phyloP scores from a whole-genome alignment of 1,140 invertebrate species.

The Psix sp. region DNA sequence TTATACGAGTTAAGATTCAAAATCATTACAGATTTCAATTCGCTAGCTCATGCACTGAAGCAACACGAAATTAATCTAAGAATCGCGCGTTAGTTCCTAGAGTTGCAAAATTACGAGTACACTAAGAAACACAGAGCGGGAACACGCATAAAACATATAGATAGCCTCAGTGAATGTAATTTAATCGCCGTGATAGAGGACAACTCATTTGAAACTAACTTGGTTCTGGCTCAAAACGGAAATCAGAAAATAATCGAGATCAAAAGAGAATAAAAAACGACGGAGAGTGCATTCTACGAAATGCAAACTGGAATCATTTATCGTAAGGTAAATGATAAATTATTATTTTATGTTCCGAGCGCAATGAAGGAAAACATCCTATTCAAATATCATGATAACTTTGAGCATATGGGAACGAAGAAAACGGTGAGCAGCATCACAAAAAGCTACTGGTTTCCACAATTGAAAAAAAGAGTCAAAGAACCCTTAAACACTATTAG shows the following conservation, averaged over 20 bases:
- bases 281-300: background rate
- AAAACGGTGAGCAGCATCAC: background rate
- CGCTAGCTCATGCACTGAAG: background rate
- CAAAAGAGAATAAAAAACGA: background rate
- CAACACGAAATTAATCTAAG: conserved; percentile 5
- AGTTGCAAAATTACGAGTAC: conserved; percentile 7
- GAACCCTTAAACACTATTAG: background rate
- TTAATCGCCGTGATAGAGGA: conserved; percentile 1
- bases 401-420: background rate
- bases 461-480: background rate
- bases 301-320: background rate
- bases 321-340: background rate
- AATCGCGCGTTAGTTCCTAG: conserved; percentile 3
- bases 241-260: background rate
- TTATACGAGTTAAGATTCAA: background rate
- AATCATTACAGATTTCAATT: background rate
- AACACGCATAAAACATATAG: conserved; percentile 5
- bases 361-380: conserved; percentile 1
- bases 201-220: conserved; percentile 6
- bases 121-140: conserved; percentile 2
- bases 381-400: background rate
- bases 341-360: conserved; percentile 1
- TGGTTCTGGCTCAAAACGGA: background rate
- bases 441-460: conserved; percentile 6
- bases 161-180: conserved; percentile 5